Base-by-base conservation (phyloP, 2,888 invertebrate genomes). In the Gibbula magus region DNA sequence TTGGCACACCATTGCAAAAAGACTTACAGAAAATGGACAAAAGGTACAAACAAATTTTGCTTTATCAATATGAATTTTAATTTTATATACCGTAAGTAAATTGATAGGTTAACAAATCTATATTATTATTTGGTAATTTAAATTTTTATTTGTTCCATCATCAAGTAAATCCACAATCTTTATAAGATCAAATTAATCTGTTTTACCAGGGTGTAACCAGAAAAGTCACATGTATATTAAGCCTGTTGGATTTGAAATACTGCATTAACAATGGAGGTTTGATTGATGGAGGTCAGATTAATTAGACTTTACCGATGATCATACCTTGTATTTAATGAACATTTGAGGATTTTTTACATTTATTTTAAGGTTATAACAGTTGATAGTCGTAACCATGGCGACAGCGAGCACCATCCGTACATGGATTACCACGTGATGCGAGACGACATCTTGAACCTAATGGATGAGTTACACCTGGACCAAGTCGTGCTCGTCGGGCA, bases 311-410 rank as follows among this genome's bases (percentile, higher is more conserved):
- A 8, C 32, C 0, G 10, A 32, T 22, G 20, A 25, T 25, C 32
- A 18, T 20, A 16, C 13, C 8, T 35, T 8, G 16, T 35, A n/a
- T 39, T 39, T 22, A 20, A 56, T 39, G 22, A 13, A n/a, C 18
- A 20, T 52, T 20, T 39, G n/a, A 16, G 16, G 8, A 52, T 32
- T 67, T 16, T 67, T 13, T 75, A 18, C 7, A n/a, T 75, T 67
- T 77, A 20, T 39, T 13, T 75, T 32, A 83, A 95, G 95, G 94
- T 97, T 0, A 94, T 97, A 83, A 94, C 96, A 7, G 94, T 98
- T 51, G 99, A 99, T 93, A 96, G 96, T 7, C 94, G 99, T 91
- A 99, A 99, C 93, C 99, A 99, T 93, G 99, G 99, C 0, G 97
- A 97, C 84, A 98, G 98, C 90, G 96, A 96, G 0, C 98, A 98